A percentile compares a stretch with the other conserved stretches of the same genome.
Evolutionary conservation across 2,888 invertebrate genomes (phyloP).

Genomic region (Conomelus anceps): DNA sequence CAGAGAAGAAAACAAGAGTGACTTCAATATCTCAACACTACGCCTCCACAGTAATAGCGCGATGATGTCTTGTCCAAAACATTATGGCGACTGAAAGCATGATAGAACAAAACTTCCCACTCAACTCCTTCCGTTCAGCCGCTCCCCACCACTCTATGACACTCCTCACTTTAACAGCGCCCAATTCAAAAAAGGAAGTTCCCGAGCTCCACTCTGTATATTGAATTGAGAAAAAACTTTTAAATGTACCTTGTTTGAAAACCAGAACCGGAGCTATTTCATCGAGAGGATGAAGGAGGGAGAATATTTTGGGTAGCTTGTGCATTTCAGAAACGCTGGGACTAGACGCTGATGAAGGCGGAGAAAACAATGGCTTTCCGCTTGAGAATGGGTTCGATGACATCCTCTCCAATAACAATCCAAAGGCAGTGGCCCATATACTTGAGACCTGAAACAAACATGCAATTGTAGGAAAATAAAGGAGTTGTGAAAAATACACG

Average conservation of each 20-base stretch:
- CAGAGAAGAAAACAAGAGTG: no score
- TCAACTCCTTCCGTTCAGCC: no score
- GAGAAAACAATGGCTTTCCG: conserved; percentile 11
- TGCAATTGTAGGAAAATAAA: neutral
- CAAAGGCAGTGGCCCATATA: conserved; percentile 79
- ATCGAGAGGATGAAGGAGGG: conserved; percentile 81
- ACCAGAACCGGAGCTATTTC: conserved; percentile 80
- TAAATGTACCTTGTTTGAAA: conserved; percentile 58
- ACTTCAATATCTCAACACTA: no score
- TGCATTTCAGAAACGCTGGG: conserved; percentile 1
- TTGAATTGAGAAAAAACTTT: no score
- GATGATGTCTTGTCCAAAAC: no score
- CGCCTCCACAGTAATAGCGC: no score
- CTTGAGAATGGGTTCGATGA: conserved; percentile 36
- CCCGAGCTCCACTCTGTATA: no score
- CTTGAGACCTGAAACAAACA: conserved; percentile 63
- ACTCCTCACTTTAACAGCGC: no score
- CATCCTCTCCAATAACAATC: conserved; percentile 70
- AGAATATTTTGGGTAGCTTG: conserved; percentile 68
- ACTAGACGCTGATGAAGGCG: neutral
- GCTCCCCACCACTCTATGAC: no score
- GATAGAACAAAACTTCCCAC: no score
- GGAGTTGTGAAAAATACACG: neutral
- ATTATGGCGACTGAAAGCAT: no score
- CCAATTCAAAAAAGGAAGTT: no score